phyloP scores from a whole-genome alignment of 2,797 vertebrate species.

The Melanitta fusca region DNA sequence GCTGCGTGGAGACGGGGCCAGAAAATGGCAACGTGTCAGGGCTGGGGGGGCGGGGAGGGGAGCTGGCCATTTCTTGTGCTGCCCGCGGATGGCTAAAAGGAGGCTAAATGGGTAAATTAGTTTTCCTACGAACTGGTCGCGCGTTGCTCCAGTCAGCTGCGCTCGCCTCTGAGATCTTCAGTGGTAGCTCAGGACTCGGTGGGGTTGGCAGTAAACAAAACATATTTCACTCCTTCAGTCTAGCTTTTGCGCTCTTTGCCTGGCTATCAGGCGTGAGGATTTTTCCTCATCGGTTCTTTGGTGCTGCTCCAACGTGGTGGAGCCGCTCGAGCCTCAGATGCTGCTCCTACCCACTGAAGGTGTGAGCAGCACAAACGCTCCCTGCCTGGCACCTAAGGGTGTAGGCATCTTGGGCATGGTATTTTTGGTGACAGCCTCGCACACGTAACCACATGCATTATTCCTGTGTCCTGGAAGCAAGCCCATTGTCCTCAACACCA shows the following conservation, averaged over 20 bases:
- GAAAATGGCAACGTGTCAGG: slow-evolving; percentile 41
- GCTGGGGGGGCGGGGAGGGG: not conserved
- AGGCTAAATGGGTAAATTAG: not conserved
- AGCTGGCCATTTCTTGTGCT: not conserved
- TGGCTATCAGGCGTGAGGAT: not conserved
- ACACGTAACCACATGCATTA: too few relatives aligned
- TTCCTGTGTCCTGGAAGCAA: not conserved
- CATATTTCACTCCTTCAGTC: not conserved
- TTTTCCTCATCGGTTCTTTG: not conserved
- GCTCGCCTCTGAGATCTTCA: not conserved
- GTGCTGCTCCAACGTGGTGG: not conserved
- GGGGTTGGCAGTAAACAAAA: not conserved
- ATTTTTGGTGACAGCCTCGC: not conserved
- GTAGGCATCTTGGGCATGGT: not conserved
- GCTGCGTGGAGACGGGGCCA: not conserved
- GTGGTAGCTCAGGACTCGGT: not conserved
- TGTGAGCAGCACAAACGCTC: not conserved
- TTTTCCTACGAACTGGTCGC: slow-evolving; percentile 12
- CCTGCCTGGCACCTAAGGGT: not conserved
- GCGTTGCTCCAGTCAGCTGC: not conserved
- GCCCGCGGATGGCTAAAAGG: slow-evolving; percentile 25
- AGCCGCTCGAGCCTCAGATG: not conserved
- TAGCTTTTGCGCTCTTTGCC: not conserved
- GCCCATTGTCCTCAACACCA: not conserved
- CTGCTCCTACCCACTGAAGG: not conserved